Base-by-base conservation (phyloP, 2,888 invertebrate species). In the Mythimna ferrago region DNA sequence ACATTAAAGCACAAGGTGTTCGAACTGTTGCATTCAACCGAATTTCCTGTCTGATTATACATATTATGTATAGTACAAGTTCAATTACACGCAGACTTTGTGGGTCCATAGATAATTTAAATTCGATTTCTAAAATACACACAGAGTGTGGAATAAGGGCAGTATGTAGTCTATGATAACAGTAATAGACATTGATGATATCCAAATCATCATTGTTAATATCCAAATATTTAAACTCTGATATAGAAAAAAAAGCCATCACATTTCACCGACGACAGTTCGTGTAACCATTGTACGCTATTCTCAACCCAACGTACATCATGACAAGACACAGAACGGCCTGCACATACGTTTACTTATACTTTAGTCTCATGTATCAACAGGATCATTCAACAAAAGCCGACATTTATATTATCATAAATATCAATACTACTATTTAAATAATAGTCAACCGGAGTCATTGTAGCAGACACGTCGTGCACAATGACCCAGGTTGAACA, bases 321-420 rank as follows among this genome's bases (percentile, higher is more conserved):
- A 0, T 0, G 6, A 16, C 32, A 63, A 53, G 62, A 73, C 66
- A 62, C 6, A 66, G 38, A n/a, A 32, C 48, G 65, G 11, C 48
- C 16, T 38, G 75, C 65, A 48, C 21, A n/a, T 2, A 14, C 19
- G 14, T 41, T 14, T 7, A 38, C 26, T 16, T n/a, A 44, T 44
- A 48, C 54, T 26, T n/a, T n/a, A 60, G 38, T 19, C 19, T 66
- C 66, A 69, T 38, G 48, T 53, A 53, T 32, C 56, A 26, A 79
- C 58, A 79, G 66, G 66, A 60, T 67, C 63, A 38, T 32, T 64
- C 56, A 32, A 66, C 65, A 66, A 51, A 32, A 48, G 4, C 7
- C 44, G 26, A 41, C 54, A 51, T 54, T 44, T 48, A 62, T 11
- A 32, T 6, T 26, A 64, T 70, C 14, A 64, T 38, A 54, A 54